Evolutionary conservation across 2,797 vertebrate species (phyloP).

Genomic region (Arctocebus calabarensis): DNA sequence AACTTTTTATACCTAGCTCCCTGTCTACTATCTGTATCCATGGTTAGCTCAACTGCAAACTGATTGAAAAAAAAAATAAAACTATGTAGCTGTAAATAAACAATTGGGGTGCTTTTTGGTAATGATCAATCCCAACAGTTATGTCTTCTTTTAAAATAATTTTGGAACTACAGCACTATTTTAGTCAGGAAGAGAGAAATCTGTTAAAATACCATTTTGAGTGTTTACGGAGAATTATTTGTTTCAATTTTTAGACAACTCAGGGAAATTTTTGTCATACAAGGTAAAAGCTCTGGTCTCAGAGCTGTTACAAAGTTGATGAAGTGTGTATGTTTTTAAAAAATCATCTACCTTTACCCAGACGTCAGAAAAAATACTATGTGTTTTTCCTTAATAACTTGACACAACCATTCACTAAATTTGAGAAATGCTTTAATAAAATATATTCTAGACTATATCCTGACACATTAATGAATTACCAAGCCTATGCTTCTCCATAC

Average conservation of each 20-base stretch:
- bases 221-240: background rate
- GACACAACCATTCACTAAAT: background rate
- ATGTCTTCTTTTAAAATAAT: background rate
- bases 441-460: background rate
- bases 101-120: background rate
- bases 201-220: background rate
- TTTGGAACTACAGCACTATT: background rate
- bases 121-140: background rate
- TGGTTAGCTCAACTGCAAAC: background rate
- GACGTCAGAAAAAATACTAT: background rate
- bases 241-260: constrained; percentile 23
- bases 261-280: background rate
- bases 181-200: background rate
- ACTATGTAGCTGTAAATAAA: background rate
- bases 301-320: background rate
- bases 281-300: background rate
- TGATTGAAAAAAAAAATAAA: background rate
- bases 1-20: background rate
- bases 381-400: background rate
- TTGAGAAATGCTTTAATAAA: constrained; percentile 20
- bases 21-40: background rate
- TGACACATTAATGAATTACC: background rate
- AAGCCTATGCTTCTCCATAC: background rate
- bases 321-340: background rate
- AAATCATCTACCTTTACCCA: background rate